These are phyloP conservation scores for Melanostoma scalare DNA, from an alignment of 2,888 invertebrate genomes.

Conservation along the genomic window DNA sequence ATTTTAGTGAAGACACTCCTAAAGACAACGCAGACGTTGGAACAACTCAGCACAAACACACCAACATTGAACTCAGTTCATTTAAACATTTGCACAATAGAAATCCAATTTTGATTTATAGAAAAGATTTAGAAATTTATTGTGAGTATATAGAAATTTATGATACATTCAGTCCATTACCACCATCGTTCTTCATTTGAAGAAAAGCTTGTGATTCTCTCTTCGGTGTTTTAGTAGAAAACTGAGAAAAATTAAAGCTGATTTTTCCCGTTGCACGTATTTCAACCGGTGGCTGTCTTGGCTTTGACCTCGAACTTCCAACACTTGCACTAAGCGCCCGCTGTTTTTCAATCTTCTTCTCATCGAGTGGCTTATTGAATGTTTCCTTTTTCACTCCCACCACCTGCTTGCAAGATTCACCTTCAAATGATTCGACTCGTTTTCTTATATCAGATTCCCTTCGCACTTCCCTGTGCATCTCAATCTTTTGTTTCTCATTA, in stretches of 20 bases:
- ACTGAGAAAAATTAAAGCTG: constrained; percentile 78
- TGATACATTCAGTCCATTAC: not conserved
- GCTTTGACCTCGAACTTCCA: constrained; percentile 23
- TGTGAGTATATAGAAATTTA: not conserved
- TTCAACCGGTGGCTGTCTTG: constrained; percentile 75
- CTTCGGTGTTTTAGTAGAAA: constrained; percentile 78
- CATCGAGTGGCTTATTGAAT: constrained; percentile 39
- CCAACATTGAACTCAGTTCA: not conserved
- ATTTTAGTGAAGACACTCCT: too few species aligned
- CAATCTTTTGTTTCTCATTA: constrained; percentile 78
- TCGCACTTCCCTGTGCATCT: constrained; percentile 79
- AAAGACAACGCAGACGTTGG: too few species aligned
- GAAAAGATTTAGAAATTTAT: constrained; percentile 21
- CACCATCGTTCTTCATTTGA: not conserved
- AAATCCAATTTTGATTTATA: not conserved
- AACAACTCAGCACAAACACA: too few species aligned
- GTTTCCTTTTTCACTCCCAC: constrained; percentile 59
- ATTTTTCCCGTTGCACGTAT: constrained; percentile 78
- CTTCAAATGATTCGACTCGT: constrained; percentile 78
- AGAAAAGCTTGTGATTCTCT: constrained; percentile 78
- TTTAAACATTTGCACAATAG: not conserved
- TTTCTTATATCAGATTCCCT: constrained; percentile 79
- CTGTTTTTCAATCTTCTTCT: constrained; percentile 49
- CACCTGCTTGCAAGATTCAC: constrained; percentile 74
- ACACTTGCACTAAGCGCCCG: constrained; percentile 47